Evolutionary conservation across 37 sponge, comb jelly and placozoan species (phyloP), one percentile per base, ranked within the genome.

Genomic region (Halichondria panicea): DNA sequence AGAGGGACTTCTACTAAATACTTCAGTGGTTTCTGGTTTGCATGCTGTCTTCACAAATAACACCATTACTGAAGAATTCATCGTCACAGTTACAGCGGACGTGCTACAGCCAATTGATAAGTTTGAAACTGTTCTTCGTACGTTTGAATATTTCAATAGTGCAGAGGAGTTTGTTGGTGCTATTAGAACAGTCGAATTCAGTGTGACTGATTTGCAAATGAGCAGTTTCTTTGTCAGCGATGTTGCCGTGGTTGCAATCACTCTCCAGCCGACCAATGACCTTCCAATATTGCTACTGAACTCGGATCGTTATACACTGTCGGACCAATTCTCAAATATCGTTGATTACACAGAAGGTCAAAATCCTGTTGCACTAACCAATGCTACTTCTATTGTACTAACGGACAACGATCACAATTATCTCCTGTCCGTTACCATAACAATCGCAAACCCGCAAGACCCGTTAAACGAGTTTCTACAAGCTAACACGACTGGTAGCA

Each of bases 251-350:
- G 67, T 84, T 39, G 30, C 50, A 27, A 74, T 95, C 22, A 27
- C 53, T 11, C 55, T 95, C 30, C 33, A 41, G 27, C 43, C 66
- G 4, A 79, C 78, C 38, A 92, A 95, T 63, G 92, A 95, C 63
- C 64, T 85, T 27, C 92, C 96, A 31, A 81, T 90, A 15, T 52
- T 95, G 33, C 44, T 84, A 41, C 79, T 95, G 62, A 91, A 91
- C 46, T 43, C 76, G 6, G 39, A 78, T 28, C 70, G 43, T 1
- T 84, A 39, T 36, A 27, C 25, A 27, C 63, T 58, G 15, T 28
- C 57, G 0, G 79, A 61, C 32, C 42, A 44, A 13, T 66, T 85
- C 6, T 82, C 96, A 7, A 87, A 86, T 38, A 66, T 81, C 15
- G 77, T 95, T 13, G 75, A 81, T 4, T 95, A 88, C 68, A 18